Evolutionary conservation across 2,888 invertebrate genomes (phyloP), one percentile per base, ranked within the genome.

Genomic region (Lysandra coridon): DNA sequence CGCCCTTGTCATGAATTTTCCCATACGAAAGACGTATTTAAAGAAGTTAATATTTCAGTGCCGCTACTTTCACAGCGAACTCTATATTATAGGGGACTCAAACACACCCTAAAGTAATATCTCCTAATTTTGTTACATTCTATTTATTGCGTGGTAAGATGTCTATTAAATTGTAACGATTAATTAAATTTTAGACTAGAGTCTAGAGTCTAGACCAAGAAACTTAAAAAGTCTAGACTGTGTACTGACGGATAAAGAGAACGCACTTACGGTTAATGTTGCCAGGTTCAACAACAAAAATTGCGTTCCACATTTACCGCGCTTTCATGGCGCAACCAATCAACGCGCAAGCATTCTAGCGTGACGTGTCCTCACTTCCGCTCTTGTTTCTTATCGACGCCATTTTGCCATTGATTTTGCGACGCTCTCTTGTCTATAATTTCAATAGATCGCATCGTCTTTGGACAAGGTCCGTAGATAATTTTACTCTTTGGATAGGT

Each of bases 391-490:
- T 83, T 82, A 80, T 81, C 80, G 85, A 87, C 89, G 91, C 94
- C 93, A 94, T 93, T 91, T 93, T 92, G 86, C 86, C 85, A 86
- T 87, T 90, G 37, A 37, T 23, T 23, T 23, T 23, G 23, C 23
- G 23, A 86, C 87, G 86, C 87, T 90, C 89, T 90, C 89, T 93
- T 93, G 94, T 95, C 94, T 94, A 94, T 93, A 91, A 91, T 91
- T 92, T 90, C 88, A 89, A 92, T 94, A 93, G 93, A 91, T 91
- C 88, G 89, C 88, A 91, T 91, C 88, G 89, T 89, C 89, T 92
- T 93, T 94, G 93, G 94, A 88, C 90, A 91, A 88, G 93, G 92
- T 92, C 94, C 93, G 95, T 95, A 94, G 95, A 95, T 95, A 93
- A 94, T 92, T 91, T 91, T 92, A 90, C 92, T 94, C 94, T 94